Evolutionary conservation across 2,113 vertebrate genomes (phyloP), one percentile per base, ranked within the genome.

Genomic region (Xyrauchen texanus): DNA sequence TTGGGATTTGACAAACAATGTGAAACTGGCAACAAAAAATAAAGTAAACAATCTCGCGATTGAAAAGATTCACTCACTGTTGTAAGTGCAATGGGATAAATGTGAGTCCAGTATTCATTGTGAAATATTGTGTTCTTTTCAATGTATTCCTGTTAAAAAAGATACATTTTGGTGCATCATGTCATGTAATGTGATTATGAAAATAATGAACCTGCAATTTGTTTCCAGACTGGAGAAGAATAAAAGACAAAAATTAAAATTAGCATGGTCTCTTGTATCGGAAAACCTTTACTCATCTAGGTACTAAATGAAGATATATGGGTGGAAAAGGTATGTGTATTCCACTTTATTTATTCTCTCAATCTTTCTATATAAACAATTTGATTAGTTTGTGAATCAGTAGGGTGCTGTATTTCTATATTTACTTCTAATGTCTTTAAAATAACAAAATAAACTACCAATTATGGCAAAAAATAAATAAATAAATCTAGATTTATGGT

Each of bases 101-200:
- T 91, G 94, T 92, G 93, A 95, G 95, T 94, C 93, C 94, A 94
- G 92, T 94, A 94, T 95, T 91, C 94, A 95, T 96, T 95, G 97
- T 98, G 94, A 94, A 93, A 95, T 90, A 88, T 94, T 94, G 95
- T 96, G 95, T 95, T 94, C 88, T 95, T 97, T 95, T 94, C 94
- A 93, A 90, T 94, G 95, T 98, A 94, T 95, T 95, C 95, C 91
- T 94, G 95, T 98, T 95, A 95, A 95, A 34, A 93, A 94, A 94
- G 95, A 94, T 96, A 95, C 86, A 93, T 93, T 94, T 94, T 95
- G 92, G 93, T 95, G 94, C 95, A 95, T 95, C 90, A 93, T 95
- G 94, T 94, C 94, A 93, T 94, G 94, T 98, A 95, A 96, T 94
- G 97, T 98, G 95, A 96, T 93, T 92, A 89, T 93, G 90, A 93